Evolutionary conservation across 2,888 invertebrate species (phyloP).

Genomic region (Lycocerus yunnanus): DNA sequence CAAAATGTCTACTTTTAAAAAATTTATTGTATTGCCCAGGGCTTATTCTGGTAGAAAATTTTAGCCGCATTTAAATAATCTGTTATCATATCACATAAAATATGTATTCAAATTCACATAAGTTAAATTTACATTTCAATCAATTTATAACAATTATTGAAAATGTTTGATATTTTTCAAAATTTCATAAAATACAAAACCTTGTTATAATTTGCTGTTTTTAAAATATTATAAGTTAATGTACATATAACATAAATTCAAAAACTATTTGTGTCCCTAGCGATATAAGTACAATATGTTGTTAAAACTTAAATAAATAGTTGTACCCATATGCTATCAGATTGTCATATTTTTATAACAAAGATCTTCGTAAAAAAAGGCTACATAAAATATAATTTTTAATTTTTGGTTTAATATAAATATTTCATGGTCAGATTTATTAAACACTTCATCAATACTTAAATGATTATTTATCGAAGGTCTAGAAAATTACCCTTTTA

Average conservation of each 20-base stretch:
- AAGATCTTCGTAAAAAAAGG: no score
- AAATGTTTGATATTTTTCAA: not conserved
- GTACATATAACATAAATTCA: not conserved
- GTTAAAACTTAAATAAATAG: not conserved
- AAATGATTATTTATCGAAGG: not conserved
- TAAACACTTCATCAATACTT: not conserved
- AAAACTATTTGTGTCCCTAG: no score
- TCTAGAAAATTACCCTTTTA: not conserved
- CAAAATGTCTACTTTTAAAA: not conserved
- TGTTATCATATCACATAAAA: not conserved
- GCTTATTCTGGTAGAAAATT: not conserved
- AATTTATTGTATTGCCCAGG: not conserved
- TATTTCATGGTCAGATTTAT: not conserved
- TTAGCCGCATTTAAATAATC: not conserved
- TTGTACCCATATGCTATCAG: not conserved
- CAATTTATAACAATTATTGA: not conserved
- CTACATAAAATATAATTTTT: not conserved
- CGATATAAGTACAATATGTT: not conserved
- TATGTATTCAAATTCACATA: not conserved
- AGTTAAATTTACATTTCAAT: not conserved
- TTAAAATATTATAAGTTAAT: no score
- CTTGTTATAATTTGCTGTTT: no score
- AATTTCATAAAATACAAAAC: not conserved
- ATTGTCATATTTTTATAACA: not conserved
- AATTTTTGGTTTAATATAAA: not conserved